A percentile compares a stretch with the other conserved stretches of the same genome.
phyloP scores from a whole-genome alignment of 2,797 vertebrate species.

The Myiotriccus ornatus region DNA sequence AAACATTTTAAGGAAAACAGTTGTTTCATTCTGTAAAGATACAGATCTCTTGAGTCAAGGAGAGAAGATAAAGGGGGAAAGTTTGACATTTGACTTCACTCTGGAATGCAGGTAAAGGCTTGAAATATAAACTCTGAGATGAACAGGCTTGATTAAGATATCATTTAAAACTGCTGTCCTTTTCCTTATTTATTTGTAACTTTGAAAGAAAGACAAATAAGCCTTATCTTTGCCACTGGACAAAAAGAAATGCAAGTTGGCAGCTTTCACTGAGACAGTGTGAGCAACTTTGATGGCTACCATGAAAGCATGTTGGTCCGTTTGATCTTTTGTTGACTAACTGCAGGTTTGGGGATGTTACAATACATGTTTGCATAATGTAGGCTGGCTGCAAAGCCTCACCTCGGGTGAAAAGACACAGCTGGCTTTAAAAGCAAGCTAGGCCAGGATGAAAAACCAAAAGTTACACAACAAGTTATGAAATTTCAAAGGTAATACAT shows the following conservation, averaged over 20 bases:
- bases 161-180: constrained; percentile 18
- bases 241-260: neutral
- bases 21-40: constrained; percentile 60
- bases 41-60: constrained; percentile 28
- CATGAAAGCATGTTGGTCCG: neutral
- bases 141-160: constrained; percentile 47
- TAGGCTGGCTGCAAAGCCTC: constrained; percentile 26
- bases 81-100: constrained; percentile 41
- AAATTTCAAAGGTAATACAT: neutral
- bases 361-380: constrained; percentile 47
- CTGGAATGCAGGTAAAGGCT: constrained; percentile 41
- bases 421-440: constrained; percentile 16
- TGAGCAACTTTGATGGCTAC: constrained; percentile 58
- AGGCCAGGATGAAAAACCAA: neutral
- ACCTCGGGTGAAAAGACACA: constrained; percentile 16
- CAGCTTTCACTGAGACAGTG: neutral
- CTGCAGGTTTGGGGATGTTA: constrained; percentile 26
- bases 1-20: constrained; percentile 47
- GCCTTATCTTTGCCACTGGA: constrained; percentile 3
- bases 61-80: constrained; percentile 28
- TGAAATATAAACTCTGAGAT: constrained; percentile 53
- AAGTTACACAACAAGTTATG: neutral
- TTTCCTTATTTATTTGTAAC: constrained; percentile 48
- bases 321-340: constrained; percentile 71
- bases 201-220: constrained; percentile 7